phyloP scores from a whole-genome alignment of 2,888 invertebrate genomes.

The Brenthis ino region DNA sequence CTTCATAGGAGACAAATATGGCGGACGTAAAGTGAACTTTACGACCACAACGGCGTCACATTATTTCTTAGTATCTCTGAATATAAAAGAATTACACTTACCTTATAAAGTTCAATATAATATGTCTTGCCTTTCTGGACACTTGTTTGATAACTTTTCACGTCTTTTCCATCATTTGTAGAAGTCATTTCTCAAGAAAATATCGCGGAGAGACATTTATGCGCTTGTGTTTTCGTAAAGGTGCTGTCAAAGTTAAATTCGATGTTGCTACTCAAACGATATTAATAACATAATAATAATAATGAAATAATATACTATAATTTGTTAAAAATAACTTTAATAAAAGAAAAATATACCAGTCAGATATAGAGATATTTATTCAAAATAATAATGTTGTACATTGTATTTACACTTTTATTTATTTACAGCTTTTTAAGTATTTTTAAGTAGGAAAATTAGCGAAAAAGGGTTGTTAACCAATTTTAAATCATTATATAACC shows the following conservation, averaged over 20 bases:
- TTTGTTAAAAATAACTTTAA: too few relatives aligned
- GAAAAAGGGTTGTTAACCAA: too few relatives aligned
- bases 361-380: too few relatives aligned
- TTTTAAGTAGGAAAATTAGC: too few relatives aligned
- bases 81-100: constrained; percentile 62
- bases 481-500: too few relatives aligned
- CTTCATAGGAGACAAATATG: constrained; percentile 74
- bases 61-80: constrained; percentile 47
- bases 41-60: constrained; percentile 73
- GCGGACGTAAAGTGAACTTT: constrained; percentile 74
- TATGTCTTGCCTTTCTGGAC: constrained; percentile 75
- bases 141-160: constrained; percentile 77
- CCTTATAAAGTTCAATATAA: constrained; percentile 79
- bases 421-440: too few relatives aligned
- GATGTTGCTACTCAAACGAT: not conserved
- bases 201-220: constrained; percentile 82
- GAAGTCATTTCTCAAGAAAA: constrained; percentile 83
- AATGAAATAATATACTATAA: too few relatives aligned
- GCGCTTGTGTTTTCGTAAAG: constrained; percentile 81
- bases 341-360: too few relatives aligned
- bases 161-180: constrained; percentile 81
- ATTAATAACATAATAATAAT: not conserved
- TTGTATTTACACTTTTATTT: too few relatives aligned
- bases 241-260: constrained; percentile 73
- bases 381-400: too few relatives aligned